Conservation (phyloP, 2,888 invertebrate species). For the Poecilus cupreus region DNA sequence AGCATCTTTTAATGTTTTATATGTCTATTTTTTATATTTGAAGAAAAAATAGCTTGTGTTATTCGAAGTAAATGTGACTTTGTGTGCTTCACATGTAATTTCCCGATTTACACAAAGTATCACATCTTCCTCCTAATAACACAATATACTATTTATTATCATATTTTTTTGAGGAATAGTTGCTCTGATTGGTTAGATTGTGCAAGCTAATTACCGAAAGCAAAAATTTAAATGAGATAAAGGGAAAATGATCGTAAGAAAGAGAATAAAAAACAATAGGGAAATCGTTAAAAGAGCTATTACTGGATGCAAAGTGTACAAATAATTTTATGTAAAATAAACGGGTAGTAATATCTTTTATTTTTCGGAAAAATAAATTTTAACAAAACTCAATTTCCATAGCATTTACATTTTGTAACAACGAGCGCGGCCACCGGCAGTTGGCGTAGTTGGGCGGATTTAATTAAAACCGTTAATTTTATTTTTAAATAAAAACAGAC, state of each 20-base stretch:
- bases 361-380: slow-evolving; percentile 50
- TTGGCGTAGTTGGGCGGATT: slow-evolving; percentile 19
- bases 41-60: too few species aligned
- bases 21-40: too few species aligned
- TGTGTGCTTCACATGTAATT: too few species aligned
- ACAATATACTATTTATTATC: too few species aligned
- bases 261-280: neutral
- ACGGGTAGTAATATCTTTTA: slow-evolving; percentile 7
- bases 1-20: too few species aligned
- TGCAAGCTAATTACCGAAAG: neutral
- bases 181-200: too few species aligned
- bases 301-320: neutral
- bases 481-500: slow-evolving; percentile 55
- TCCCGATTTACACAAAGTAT: too few species aligned
- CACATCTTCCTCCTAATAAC: too few species aligned
- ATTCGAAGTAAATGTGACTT: too few species aligned
- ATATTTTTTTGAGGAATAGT: too few species aligned
- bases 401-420: slow-evolving; percentile 53
- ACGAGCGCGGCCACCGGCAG: neutral
- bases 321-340: slow-evolving; percentile 16
- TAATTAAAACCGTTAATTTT: slow-evolving; percentile 53
- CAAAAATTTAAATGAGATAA: neutral
- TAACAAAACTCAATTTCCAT: slow-evolving; percentile 54
- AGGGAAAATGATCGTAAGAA: neutral
- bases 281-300: neutral